Evolutionary conservation across 2,888 invertebrate genomes (phyloP).

Genomic region (Pachymerium ferrugineum): DNA sequence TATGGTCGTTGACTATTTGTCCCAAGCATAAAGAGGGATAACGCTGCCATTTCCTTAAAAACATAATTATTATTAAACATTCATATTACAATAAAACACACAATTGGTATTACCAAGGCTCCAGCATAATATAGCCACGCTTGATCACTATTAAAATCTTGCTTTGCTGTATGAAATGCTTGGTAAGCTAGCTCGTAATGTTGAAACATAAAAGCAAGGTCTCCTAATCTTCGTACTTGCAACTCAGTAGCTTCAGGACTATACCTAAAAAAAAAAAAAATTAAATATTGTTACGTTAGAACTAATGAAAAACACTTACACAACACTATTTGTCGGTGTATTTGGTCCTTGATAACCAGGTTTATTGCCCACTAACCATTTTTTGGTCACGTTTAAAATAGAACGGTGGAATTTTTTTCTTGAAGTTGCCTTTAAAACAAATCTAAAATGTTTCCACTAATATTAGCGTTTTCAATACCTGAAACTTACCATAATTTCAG

Average conservation of each 20-base stretch:
- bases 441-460: neutral
- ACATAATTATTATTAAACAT: neutral
- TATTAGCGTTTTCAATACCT: neutral
- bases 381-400: conserved; percentile 85
- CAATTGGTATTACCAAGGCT: conserved; percentile 56
- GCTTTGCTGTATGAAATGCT: conserved; percentile 91
- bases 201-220: conserved; percentile 93
- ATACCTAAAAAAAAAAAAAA: conserved; percentile 41
- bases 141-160: conserved; percentile 93
- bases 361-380: conserved; percentile 90
- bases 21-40: conserved; percentile 81
- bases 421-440: conserved; percentile 49
- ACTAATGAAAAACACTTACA: conserved; percentile 57
- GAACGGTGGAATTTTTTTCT: conserved; percentile 86
- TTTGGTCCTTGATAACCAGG: conserved; percentile 60
- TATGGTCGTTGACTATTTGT: conserved; percentile 47
- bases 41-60: conserved; percentile 78
- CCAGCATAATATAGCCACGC: conserved; percentile 97
- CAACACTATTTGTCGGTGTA: conserved; percentile 69
- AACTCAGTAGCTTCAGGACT: conserved; percentile 66
- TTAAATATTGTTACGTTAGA: neutral
- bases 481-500: conserved; percentile 60
- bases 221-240: conserved; percentile 85
- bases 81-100: conserved; percentile 7
- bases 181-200: conserved; percentile 88